Conservation (phyloP, 2,797 vertebrate genomes). For the Mallotus villosus region DNA sequence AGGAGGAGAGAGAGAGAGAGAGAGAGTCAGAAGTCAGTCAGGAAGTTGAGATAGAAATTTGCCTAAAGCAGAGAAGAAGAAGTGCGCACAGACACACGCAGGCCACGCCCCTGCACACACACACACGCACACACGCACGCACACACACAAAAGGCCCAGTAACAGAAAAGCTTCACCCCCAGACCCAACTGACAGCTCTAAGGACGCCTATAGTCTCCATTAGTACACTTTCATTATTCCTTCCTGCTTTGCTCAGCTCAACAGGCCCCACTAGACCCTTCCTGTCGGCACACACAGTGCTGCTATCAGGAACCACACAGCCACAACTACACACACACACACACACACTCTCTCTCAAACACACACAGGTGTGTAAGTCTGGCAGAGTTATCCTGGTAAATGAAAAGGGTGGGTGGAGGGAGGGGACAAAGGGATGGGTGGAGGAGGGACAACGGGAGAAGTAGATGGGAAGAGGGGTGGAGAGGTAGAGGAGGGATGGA, state of each 20-base stretch:
- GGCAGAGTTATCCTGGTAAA: conserved; percentile 4
- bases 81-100: background rate
- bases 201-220: background rate
- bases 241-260: background rate
- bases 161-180: background rate
- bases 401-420: conserved; percentile 18
- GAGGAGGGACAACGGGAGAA: too few relatives aligned
- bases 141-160: background rate
- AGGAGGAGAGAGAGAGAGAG: background rate
- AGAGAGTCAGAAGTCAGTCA: conserved; percentile 1
- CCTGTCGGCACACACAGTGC: too few relatives aligned
- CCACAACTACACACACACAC: background rate
- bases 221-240: background rate
- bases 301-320: background rate
- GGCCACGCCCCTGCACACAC: background rate
- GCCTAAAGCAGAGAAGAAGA: background rate
- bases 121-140: background rate
- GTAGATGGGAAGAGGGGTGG: conserved; percentile 20
- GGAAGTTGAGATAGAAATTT: background rate
- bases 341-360: conserved; percentile 7
- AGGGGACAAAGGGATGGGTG: background rate
- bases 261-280: too few relatives aligned
- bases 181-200: background rate
- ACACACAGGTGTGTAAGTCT: background rate
- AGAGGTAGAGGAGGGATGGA: conserved; percentile 14